A percentile compares a stretch with the other conserved stretches of the same genome.
phyloP scores from a whole-genome alignment of 1,140 invertebrate genomes.

The Lepidurus couesii region DNA sequence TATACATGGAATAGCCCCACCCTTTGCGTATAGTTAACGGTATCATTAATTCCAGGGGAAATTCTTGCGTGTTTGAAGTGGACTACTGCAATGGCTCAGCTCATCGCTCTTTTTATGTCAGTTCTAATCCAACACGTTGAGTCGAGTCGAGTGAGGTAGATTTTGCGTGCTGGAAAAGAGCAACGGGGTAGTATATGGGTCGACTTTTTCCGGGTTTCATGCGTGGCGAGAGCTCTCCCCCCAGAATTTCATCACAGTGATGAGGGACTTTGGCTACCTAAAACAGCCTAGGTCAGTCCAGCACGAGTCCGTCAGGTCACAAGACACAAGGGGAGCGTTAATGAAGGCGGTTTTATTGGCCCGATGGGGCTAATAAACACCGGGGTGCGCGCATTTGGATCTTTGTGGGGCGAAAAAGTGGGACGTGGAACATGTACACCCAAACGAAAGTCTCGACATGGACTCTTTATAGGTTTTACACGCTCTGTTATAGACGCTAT shows the following conservation, averaged over 20 bases:
- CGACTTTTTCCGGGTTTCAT: background rate
- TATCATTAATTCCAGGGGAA: background rate
- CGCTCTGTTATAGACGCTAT: too few relatives aligned
- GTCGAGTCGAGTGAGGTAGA: background rate
- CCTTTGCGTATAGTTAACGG: constrained; percentile 17
- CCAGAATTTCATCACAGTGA: background rate
- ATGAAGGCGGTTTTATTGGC: background rate
- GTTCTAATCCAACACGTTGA: constrained; percentile 9
- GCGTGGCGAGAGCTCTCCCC: background rate
- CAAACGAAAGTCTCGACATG: too few relatives aligned
- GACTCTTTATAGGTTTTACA: too few relatives aligned
- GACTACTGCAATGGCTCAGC: background rate
- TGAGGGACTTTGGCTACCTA: background rate
- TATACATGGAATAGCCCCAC: constrained; percentile 5
- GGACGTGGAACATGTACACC: too few relatives aligned
- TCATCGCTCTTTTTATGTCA: constrained; percentile 10
- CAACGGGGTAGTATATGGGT: background rate
- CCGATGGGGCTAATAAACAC: constrained; percentile 8
- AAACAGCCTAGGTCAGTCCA: background rate
- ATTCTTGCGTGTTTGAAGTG: constrained; percentile 13
- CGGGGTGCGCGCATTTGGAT: background rate
- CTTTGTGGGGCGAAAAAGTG: background rate
- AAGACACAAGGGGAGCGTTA: background rate
- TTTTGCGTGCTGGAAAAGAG: constrained; percentile 6
- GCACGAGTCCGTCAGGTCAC: background rate